Evolutionary conservation across 2,888 invertebrate genomes (phyloP).

Genomic region (Drosophila anomelani): DNA sequence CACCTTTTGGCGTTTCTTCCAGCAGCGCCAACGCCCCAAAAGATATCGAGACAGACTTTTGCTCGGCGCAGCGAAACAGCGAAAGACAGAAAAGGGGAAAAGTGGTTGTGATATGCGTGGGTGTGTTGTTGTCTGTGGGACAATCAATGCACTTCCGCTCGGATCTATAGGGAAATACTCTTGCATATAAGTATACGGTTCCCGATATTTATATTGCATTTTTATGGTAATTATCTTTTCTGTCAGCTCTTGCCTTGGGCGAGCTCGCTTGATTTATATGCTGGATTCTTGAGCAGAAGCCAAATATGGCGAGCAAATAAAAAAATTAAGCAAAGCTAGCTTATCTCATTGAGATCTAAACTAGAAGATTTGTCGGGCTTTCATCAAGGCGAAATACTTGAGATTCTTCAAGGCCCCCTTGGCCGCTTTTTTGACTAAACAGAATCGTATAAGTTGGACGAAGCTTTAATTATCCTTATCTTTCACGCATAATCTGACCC

Average conservation of each 20-base stretch:
- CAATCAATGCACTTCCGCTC: slow-evolving; percentile 77
- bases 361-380: neutral
- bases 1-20: slow-evolving; percentile 34
- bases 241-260: slow-evolving; percentile 51
- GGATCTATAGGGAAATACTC: slow-evolving; percentile 35
- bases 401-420: slow-evolving; percentile 2
- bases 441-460: neutral
- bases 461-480: slow-evolving; percentile 21
- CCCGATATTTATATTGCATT: slow-evolving; percentile 42
- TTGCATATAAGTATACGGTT: slow-evolving; percentile 10
- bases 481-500: slow-evolving; percentile 18
- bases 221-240: slow-evolving; percentile 61
- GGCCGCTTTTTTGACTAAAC: neutral
- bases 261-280: slow-evolving; percentile 59
- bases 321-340: slow-evolving; percentile 13
- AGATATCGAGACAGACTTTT: slow-evolving; percentile 41
- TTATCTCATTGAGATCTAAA: neutral
- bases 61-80: slow-evolving; percentile 16
- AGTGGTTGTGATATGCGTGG: slow-evolving; percentile 36
- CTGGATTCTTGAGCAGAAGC: slow-evolving; percentile 19
- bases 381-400: neutral
- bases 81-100: slow-evolving; percentile 18
- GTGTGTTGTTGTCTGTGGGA: slow-evolving; percentile 49
- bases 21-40: slow-evolving; percentile 64
- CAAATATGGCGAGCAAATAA: slow-evolving; percentile 37